These are phyloP conservation scores for Battus philenor DNA, from an alignment of 1,140 invertebrate species.

Conservation along the genomic window DNA sequence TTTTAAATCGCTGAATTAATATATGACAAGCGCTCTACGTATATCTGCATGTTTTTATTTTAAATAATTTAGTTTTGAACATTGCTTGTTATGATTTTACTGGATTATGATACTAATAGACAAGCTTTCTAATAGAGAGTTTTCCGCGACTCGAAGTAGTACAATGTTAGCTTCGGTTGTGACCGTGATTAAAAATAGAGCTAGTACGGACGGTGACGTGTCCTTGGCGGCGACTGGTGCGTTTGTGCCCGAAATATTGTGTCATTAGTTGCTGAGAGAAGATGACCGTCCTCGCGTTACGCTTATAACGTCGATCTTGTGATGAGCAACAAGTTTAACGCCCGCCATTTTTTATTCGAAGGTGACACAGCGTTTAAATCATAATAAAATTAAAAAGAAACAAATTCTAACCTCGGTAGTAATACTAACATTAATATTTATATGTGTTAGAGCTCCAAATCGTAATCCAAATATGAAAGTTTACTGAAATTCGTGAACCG, in stretches of 20 bases:
- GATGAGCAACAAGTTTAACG: constrained; percentile 2
- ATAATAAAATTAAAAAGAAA: too few species aligned
- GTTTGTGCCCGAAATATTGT: constrained; percentile 46
- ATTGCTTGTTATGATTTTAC: too few species aligned
- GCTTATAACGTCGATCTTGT: background rate
- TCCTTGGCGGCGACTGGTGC: constrained; percentile 48
- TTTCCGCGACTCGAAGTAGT: constrained; percentile 51
- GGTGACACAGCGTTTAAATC: constrained; percentile 6
- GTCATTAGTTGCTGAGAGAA: constrained; percentile 43
- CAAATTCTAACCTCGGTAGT: too few species aligned
- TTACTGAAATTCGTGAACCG: too few species aligned
- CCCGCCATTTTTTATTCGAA: constrained; percentile 8
- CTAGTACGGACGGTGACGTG: constrained; percentile 48
- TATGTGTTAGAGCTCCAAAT: too few species aligned
- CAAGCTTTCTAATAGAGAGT: constrained; percentile 50
- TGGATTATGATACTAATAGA: too few species aligned
- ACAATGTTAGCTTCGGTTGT: constrained; percentile 69
- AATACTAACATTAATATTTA: too few species aligned
- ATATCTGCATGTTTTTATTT: too few species aligned
- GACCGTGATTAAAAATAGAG: constrained; percentile 54
- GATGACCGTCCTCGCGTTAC: constrained; percentile 8
- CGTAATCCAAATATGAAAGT: too few species aligned
- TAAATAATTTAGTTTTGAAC: too few species aligned
- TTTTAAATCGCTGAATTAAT: too few species aligned
- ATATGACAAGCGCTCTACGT: too few species aligned